These are phyloP conservation scores for Eupithecia abbreviata DNA, from an alignment of 2,888 invertebrate genomes.

Conservation along the genomic window DNA sequence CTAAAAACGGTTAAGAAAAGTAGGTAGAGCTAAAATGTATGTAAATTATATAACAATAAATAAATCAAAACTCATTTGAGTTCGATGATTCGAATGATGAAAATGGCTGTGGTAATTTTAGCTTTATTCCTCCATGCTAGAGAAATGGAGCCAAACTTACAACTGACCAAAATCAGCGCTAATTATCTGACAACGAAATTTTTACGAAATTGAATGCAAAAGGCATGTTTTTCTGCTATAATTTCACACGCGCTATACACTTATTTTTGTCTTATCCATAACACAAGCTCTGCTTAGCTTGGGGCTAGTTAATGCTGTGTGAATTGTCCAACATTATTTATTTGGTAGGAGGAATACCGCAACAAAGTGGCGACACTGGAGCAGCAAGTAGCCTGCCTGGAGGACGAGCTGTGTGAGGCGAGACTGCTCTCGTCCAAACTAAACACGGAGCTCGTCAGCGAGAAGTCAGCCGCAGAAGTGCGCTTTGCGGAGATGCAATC, in stretches of 20 bases:
- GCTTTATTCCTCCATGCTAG: too few relatives aligned
- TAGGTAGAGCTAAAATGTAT: too few relatives aligned
- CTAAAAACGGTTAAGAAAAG: too few relatives aligned
- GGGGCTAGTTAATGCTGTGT: too few relatives aligned
- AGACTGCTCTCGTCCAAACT: constrained; percentile 91
- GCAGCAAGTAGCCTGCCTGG: constrained; percentile 92
- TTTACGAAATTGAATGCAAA: not conserved
- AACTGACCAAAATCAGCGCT: too few relatives aligned
- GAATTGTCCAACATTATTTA: constrained; percentile 1
- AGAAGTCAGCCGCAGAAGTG: constrained; percentile 93
- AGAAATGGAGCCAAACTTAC: too few relatives aligned
- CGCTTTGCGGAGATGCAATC: constrained; percentile 95
- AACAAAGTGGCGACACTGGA: constrained; percentile 89
- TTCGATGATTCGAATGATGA: too few relatives aligned
- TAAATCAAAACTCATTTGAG: too few relatives aligned
- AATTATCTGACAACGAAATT: not conserved
- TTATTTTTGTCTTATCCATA: too few relatives aligned
- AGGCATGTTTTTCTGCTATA: not conserved
- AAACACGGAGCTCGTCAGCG: constrained; percentile 95
- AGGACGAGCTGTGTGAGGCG: constrained; percentile 94
- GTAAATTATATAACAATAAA: too few relatives aligned
- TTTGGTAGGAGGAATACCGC: constrained; percentile 86
- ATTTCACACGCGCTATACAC: not conserved
- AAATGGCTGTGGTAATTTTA: too few relatives aligned
- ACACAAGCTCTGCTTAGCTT: too few relatives aligned